Base-by-base conservation (phyloP, 2,797 vertebrate species). In the Dallia pectoralis region DNA sequence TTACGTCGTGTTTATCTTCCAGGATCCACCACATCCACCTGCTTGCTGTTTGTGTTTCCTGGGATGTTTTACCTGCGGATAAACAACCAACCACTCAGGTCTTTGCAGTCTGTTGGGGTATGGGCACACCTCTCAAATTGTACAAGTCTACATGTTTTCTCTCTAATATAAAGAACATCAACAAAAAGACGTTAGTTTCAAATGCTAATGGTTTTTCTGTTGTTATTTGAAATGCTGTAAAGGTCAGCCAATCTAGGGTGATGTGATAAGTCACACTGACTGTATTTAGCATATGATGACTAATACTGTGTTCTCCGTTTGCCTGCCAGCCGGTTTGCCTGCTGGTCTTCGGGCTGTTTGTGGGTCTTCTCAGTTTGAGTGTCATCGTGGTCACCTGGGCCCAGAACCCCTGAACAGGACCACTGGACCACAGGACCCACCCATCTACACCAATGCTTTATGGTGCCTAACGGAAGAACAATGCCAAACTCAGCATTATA, bases 1-100 rank as follows among this genome's bases (percentile, higher is more conserved):
- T 69, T 78, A 77, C 18, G 1, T 27, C 19, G 27, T 51, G 18
- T 33, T n/a, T 63, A 4, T 73, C 18, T 44, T 16, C 1, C 85
- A 97, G 96, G 96, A 77, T 93, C 96, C 9, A 98, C 96, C 32
- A 98, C 95, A 44, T 97, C 97, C 49, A 95, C 94, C 0, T 96
- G 94, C 85, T 92, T 99, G 80, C 88, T 99, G 83, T 99, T 98
- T 90, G 82, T 99, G 62, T 99, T 94, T 86, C 97, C 97, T 4
- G 96, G 95, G 62, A 83, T 99, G 2, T 96, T 99, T 91, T 97
- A 96, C 90, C 93, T 98, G 76, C 96, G 93, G 84, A 92, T 98
- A 81, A 95, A 92, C 89, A 89, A 82, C 79, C 93, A 93, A 70
- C 91, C 93, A 25, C 89, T 95, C 64, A 61, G 87, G 67, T 96